Evolutionary conservation across 1,140 invertebrate species (phyloP).

Genomic region (Cotesia chilonis): DNA sequence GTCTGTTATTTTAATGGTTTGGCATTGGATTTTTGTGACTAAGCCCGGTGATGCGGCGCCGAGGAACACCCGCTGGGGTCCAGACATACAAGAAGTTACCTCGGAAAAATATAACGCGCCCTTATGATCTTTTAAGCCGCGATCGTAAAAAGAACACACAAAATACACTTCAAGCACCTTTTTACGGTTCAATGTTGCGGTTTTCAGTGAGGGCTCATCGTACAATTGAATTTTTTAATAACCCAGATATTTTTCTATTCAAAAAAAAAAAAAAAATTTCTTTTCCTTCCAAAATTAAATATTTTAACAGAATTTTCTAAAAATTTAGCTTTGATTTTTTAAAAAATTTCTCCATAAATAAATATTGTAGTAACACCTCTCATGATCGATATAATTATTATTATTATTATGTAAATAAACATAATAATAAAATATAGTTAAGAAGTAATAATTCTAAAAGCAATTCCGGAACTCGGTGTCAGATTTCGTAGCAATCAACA

Average conservation of each 20-base stretch:
- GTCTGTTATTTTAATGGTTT: too few relatives aligned
- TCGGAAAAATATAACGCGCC: not conserved
- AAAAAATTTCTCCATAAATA: too few relatives aligned
- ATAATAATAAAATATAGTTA: not conserved
- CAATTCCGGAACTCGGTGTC: slow-evolving; percentile 1
- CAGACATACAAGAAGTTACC: not conserved
- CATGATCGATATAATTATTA: too few relatives aligned
- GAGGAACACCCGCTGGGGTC: slow-evolving; percentile 1
- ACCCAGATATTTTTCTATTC: not conserved
- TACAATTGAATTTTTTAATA: not conserved
- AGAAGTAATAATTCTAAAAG: not conserved
- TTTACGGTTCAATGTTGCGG: slow-evolving; percentile 1
- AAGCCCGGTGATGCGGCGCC: not conserved
- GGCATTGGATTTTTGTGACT: too few relatives aligned
- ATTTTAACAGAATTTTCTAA: too few relatives aligned
- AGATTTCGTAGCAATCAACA: not conserved
- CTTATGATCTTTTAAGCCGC: slow-evolving; percentile 4
- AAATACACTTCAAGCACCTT: slow-evolving; percentile 2
- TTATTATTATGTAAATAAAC: not conserved
- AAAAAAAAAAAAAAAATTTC: too few relatives aligned
- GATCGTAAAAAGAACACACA: not conserved
- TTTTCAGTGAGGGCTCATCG: not conserved
- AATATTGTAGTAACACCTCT: too few relatives aligned
- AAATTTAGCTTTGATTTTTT: too few relatives aligned
- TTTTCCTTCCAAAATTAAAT: too few relatives aligned